A percentile compares a stretch with the other conserved stretches of the same genome.
These are phyloP conservation scores for Scolopax mira DNA, from an alignment of 2,113 vertebrate genomes.

Conservation along the genomic window DNA sequence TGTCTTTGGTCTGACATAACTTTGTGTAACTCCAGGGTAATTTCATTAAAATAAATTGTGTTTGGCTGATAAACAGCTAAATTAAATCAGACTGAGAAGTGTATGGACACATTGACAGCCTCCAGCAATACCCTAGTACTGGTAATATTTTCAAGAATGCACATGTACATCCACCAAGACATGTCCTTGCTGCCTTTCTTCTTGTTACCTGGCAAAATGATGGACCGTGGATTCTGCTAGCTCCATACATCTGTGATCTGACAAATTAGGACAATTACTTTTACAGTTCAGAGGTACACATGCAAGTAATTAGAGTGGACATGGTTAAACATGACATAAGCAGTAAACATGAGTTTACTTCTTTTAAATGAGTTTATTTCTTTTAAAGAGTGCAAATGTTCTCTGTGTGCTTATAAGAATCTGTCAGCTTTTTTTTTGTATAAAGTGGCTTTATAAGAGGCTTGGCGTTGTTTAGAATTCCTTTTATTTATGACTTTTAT, in stretches of 20 bases:
- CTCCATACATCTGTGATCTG: neutral
- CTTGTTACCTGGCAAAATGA: neutral
- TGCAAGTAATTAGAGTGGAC: neutral
- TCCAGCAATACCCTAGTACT: neutral
- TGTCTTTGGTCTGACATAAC: neutral
- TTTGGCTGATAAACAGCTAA: neutral
- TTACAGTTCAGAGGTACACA: neutral
- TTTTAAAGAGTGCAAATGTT: conserved; percentile 3
- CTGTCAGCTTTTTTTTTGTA: neutral
- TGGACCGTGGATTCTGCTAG: neutral
- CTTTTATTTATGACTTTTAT: conserved; percentile 48
- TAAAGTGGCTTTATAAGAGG: neutral
- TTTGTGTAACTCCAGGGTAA: neutral
- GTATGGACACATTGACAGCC: neutral
- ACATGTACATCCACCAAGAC: neutral
- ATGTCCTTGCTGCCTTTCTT: neutral
- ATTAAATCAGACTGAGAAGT: neutral
- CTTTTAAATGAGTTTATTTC: neutral
- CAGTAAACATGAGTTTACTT: conserved; percentile 31
- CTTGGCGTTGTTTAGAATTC: neutral
- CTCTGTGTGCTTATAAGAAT: conserved; percentile 14
- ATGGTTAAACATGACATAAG: neutral
- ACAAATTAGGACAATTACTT: neutral
- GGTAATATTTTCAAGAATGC: neutral
- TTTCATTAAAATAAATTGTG: neutral